Percentiles rank a stretch among this genome's conserved stretches.
These are phyloP conservation scores for Drosophila setosimentum DNA, from an alignment of 2,888 invertebrate species.

Conservation along the genomic window DNA sequence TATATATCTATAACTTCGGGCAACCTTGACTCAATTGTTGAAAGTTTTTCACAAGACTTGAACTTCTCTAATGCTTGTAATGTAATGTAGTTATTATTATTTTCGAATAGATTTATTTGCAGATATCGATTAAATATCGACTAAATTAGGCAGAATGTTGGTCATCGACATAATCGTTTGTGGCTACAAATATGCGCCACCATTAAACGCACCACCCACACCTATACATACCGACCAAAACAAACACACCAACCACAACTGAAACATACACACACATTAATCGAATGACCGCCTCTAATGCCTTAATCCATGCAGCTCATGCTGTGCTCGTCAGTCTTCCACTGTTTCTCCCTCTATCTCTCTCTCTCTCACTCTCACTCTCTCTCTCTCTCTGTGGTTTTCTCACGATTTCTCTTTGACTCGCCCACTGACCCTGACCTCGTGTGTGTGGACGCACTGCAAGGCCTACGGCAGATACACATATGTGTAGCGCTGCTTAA, in stretches of 20 bases:
- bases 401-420: conserved; percentile 3
- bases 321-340: background rate
- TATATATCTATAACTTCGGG: too few relatives aligned
- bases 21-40: background rate
- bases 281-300: conserved; percentile 40
- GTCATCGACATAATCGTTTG: conserved; percentile 2
- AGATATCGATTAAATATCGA: conserved; percentile 9
- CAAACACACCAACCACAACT: background rate
- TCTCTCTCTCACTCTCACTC: background rate
- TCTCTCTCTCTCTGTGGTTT: background rate
- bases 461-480: conserved; percentile 12
- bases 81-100: background rate
- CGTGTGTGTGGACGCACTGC: conserved; percentile 32
- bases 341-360: background rate
- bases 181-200: conserved; percentile 4
- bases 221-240: background rate
- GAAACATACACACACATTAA: conserved; percentile 5
- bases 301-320: conserved; percentile 36
- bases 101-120: background rate
- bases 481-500: background rate
- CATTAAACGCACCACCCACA: background rate
- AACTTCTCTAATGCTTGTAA: background rate
- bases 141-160: background rate
- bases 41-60: background rate
- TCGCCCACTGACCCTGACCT: conserved; percentile 61